Base-by-base conservation (phyloP, 2,797 vertebrate genomes). In the Schizopygopsis malacanthus region DNA sequence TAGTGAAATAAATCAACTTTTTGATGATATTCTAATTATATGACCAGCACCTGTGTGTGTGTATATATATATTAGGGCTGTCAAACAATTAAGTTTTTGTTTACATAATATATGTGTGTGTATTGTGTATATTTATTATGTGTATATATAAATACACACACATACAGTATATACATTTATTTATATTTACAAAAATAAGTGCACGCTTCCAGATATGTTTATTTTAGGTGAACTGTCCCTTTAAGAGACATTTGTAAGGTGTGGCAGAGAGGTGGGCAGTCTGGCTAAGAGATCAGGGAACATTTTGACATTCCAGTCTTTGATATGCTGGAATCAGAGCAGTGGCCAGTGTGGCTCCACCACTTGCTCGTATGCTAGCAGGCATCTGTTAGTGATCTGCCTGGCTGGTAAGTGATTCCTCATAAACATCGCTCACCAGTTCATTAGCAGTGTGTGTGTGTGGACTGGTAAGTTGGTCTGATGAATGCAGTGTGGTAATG, bases 371-470 rank as follows among this genome's bases (percentile, higher is more conserved):
- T 54, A 59, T 84, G 86, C 87, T 77, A 87, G 85, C 90, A 91
- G 89, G 93, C 93, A 92, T 95, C 94, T 92, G 94, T 91, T 92
- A 86, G 91, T 91, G 93, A 94, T 95, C 92, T 92, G 90, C 90
- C 3, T 52, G 87, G 89, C 80, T 90, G 87, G 94, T 94, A 92
- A 86, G 87, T 92, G 93, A 91, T 94, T 94, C 93, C 94, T 93
- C 95, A 92, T 95, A 95, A 95, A 95, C 93, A 93, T 94, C 94
- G 90, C 92, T 93, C 93, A 88, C 93, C 95, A 96, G 95, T 90
- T 96, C 95, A 96, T 96, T 95, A 95, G 93, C 90, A 76, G 56
- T 52, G 69, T 89, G 89, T 86, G 84, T 71, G 83, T 82, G 87
- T 78, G 87, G 78, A 90, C 85, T 86, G 89, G 90, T 94, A 93